phyloP scores from a whole-genome alignment of 2,797 vertebrate genomes.

The Lepus oiostolus region DNA sequence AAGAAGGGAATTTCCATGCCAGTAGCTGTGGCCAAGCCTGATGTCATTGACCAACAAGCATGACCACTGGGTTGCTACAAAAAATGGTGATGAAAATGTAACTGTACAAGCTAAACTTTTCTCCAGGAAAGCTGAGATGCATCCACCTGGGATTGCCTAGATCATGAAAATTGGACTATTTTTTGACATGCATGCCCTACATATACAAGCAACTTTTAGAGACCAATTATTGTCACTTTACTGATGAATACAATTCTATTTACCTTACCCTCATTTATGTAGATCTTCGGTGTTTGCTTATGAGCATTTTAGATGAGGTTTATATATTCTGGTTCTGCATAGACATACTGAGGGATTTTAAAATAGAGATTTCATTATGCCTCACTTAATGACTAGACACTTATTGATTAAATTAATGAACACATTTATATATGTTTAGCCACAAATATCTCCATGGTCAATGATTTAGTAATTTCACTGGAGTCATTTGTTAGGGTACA shows the following conservation, averaged over 20 bases:
- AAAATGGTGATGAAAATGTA: neutral
- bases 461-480: conserved; percentile 71
- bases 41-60: conserved; percentile 6
- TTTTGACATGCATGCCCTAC: neutral
- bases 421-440: conserved; percentile 60
- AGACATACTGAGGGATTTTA: conserved; percentile 39
- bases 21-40: neutral
- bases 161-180: neutral
- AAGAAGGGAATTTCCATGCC: neutral
- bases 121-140: neutral
- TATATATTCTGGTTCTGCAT: conserved; percentile 43
- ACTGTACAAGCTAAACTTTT: conserved; percentile 2
- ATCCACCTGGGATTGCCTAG: neutral
- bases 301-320: conserved; percentile 16
- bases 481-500: conserved; percentile 56
- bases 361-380: conserved; percentile 64
- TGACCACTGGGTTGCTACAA: neutral
- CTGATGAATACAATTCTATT: neutral
- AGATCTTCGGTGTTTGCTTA: conserved; percentile 32
- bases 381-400: conserved; percentile 43
- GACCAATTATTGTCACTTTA: neutral
- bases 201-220: neutral
- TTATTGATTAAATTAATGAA: conserved; percentile 72
- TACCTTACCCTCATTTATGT: neutral
- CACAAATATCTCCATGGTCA: conserved; percentile 51